Evolutionary conservation across 2,113 vertebrate species (phyloP), one percentile per base, ranked within the genome.

Genomic region (Phainopepla nitens): DNA sequence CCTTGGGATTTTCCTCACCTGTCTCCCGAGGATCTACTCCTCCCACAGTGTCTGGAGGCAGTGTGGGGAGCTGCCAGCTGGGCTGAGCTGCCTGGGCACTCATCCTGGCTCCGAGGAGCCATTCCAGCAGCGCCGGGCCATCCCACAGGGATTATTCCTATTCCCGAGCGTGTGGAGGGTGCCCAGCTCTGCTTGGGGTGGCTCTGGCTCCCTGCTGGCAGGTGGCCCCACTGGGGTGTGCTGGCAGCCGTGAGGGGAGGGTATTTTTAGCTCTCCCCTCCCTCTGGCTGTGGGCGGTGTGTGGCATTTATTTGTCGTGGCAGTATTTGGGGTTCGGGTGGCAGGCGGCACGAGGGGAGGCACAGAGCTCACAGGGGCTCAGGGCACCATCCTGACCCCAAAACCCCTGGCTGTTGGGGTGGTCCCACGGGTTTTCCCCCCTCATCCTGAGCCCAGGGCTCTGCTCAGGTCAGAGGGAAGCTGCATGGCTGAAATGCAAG

Each of bases 231-330:
- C 79, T 86, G 96, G 80, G 71, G 9, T 90, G 77, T 92, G 85
- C 82, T 94, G 94, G 88, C 92, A 97, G 79, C 75, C 15, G 0
- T 20, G 4, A 79, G 66, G 84, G 82, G 66, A 90, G 75, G 75
- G 72, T 90, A 95, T 96, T 96, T 97, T 96, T 93, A 94, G 89
- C 88, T 73, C 44, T 66, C 58, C 71, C 28, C 72, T 90, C 94
- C 90, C 50, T 81, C 82, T 58, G 66, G 82, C 90, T 83, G 94
- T 94, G 85, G 95, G 95, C 0, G 60, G 85, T 3, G 45, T 76
- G 82, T 95, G 90, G 92, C 79, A 50, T 82, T 90, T 86, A 77
- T 94, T 95, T 90, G 90, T 70, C 0, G 1, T 50, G 89, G 39
- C 47, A 94, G 75, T 69, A 6, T 79, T 77, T 49, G 88, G 75